phyloP scores from a whole-genome alignment of 2,113 vertebrate species.

The Eulemur rufifrons region DNA sequence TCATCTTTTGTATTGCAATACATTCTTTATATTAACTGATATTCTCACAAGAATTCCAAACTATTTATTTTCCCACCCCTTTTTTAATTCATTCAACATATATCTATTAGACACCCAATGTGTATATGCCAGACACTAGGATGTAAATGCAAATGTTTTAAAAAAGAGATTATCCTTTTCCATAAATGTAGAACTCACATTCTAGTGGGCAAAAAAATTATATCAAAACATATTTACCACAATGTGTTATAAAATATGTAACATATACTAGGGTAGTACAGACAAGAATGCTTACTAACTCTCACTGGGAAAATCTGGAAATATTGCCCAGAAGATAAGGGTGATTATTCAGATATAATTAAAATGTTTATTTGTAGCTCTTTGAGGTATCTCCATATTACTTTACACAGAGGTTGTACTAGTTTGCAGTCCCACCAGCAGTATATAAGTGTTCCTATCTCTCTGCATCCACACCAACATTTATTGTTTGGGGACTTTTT shows the following conservation, averaged over 20 bases:
- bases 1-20: background rate
- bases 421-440: too few relatives aligned
- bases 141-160: background rate
- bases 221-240: background rate
- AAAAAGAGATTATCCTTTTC: background rate
- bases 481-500: too few relatives aligned
- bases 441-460: too few relatives aligned
- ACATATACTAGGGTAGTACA: background rate
- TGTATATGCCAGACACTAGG: background rate
- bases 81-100: background rate
- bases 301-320: background rate
- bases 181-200: background rate
- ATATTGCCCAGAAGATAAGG: background rate
- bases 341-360: background rate
- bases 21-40: background rate
- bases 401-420: too few relatives aligned
- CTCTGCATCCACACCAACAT: too few relatives aligned
- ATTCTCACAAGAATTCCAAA: background rate
- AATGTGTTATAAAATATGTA: background rate
- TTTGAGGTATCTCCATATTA: too few relatives aligned
- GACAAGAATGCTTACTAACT: background rate
- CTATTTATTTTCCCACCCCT: background rate
- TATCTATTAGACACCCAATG: background rate
- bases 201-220: background rate
- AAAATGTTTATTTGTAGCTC: background rate